A percentile compares a stretch with the other conserved stretches of the same genome.
These are phyloP conservation scores for Ormia ochracea DNA, from an alignment of 2,888 invertebrate species.

Conservation along the genomic window DNA sequence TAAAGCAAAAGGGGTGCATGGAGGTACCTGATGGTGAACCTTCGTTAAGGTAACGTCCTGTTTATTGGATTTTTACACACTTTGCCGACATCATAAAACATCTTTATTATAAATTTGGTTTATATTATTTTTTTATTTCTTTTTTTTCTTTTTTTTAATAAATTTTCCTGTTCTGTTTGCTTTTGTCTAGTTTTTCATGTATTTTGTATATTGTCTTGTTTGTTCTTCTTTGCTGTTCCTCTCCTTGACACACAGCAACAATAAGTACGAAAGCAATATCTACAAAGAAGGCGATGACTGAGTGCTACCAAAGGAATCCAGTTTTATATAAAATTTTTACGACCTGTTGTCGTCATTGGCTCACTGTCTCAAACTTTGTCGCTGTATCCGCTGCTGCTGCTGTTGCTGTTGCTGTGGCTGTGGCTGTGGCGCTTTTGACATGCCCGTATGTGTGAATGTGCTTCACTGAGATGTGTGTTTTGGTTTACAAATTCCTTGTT, in stretches of 20 bases:
- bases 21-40: neutral
- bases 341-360: neutral
- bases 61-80: slow-evolving; percentile 23
- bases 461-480: slow-evolving; percentile 38
- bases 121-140: too few species aligned
- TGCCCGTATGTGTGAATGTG: slow-evolving; percentile 25
- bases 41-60: slow-evolving; percentile 25
- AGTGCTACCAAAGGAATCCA: slow-evolving; percentile 28
- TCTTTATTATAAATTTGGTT: neutral
- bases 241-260: neutral
- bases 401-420: neutral
- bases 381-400: neutral
- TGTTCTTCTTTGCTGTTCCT: slow-evolving; percentile 6
- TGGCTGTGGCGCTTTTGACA: too few species aligned
- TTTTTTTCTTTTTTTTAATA: neutral
- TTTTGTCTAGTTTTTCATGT: slow-evolving; percentile 31
- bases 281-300: slow-evolving; percentile 9
- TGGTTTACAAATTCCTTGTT: slow-evolving; percentile 34
- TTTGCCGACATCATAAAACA: neutral
- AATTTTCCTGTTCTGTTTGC: neutral
- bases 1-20: neutral
- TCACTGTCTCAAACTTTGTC: slow-evolving; percentile 8
- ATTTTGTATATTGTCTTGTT: neutral
- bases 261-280: slow-evolving; percentile 33
- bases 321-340: slow-evolving; percentile 22